Percentiles rank a stretch among this genome's conserved stretches.
These are phyloP conservation scores for Amphiura filiformis DNA, from an alignment of 35 echinoderm and acorn worm species.

Conservation along the genomic window DNA sequence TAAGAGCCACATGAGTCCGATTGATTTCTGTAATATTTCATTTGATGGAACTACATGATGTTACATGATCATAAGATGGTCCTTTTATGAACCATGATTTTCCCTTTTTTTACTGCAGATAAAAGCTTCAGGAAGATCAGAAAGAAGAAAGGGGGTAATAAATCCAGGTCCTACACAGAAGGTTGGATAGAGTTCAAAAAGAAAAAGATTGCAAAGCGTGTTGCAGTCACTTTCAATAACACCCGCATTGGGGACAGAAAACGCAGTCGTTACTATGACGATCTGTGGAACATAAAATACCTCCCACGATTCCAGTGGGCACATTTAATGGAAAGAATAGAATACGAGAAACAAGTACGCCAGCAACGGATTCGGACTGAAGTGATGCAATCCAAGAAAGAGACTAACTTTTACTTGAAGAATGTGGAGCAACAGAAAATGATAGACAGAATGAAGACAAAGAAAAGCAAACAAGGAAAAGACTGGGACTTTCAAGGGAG, in stretches of 20 bases:
- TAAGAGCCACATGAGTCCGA: too few species aligned
- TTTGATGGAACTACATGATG: too few species aligned
- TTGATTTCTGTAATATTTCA: too few species aligned
- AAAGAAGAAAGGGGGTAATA: neutral
- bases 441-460: slow-evolving; percentile 65
- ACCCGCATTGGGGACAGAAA: slow-evolving; percentile 71
- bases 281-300: slow-evolving; percentile 94
- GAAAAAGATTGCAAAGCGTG: slow-evolving; percentile 83
- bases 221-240: slow-evolving; percentile 87
- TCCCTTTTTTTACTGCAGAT: neutral
- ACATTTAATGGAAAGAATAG: slow-evolving; percentile 72
- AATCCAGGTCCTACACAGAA: neutral
- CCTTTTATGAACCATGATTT: neutral
- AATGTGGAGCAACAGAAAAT: slow-evolving; percentile 68
- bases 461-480: slow-evolving; percentile 74
- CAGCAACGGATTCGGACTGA: slow-evolving; percentile 82
- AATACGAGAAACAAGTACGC: slow-evolving; percentile 83
- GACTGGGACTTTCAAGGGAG: slow-evolving; percentile 50
- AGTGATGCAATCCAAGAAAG: slow-evolving; percentile 71
- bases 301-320: slow-evolving; percentile 89
- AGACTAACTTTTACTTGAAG: slow-evolving; percentile 78
- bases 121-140: neutral
- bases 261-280: slow-evolving; percentile 76
- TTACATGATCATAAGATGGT: too few species aligned
- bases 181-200: slow-evolving; percentile 80